Conservation (phyloP, 1,140 invertebrate species). For the Drosophila takahashii region DNA sequence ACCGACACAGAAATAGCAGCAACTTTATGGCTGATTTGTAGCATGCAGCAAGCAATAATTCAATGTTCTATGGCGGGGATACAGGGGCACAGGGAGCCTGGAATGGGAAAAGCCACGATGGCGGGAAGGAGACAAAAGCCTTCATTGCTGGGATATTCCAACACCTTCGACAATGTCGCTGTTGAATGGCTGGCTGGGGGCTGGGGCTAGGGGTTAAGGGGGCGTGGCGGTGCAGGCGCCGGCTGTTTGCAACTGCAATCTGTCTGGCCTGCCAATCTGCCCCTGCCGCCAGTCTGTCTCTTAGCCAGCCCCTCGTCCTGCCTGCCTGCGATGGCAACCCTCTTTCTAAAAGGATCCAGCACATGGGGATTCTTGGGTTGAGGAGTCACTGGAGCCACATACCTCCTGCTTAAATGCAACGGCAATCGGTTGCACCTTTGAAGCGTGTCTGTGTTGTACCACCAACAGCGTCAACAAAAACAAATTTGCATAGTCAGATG, state of each 20-base stretch:
- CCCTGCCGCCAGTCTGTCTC: constrained; percentile 18
- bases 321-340: neutral
- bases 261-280: constrained; percentile 64
- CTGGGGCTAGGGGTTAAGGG: neutral
- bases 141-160: constrained; percentile 69
- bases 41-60: constrained; percentile 79
- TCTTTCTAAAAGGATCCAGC: constrained; percentile 3
- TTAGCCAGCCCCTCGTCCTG: constrained; percentile 11
- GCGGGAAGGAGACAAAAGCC: constrained; percentile 19
- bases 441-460: constrained; percentile 75
- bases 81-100: neutral
- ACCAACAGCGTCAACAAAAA: constrained; percentile 55
- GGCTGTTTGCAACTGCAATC: constrained; percentile 72
- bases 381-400: constrained; percentile 36
- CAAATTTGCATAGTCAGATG: constrained; percentile 33
- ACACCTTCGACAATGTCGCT: constrained; percentile 70
- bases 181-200: constrained; percentile 17
- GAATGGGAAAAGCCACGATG: neutral
- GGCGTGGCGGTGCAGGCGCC: constrained; percentile 45
- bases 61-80: constrained; percentile 58
- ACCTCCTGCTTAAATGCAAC: constrained; percentile 68
- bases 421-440: constrained; percentile 75
- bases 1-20: constrained; percentile 15
- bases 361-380: constrained; percentile 1
- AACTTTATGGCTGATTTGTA: constrained; percentile 74